Evolutionary conservation across 2,888 invertebrate species (phyloP).

Genomic region (Caenorhabditis zanzibari): DNA sequence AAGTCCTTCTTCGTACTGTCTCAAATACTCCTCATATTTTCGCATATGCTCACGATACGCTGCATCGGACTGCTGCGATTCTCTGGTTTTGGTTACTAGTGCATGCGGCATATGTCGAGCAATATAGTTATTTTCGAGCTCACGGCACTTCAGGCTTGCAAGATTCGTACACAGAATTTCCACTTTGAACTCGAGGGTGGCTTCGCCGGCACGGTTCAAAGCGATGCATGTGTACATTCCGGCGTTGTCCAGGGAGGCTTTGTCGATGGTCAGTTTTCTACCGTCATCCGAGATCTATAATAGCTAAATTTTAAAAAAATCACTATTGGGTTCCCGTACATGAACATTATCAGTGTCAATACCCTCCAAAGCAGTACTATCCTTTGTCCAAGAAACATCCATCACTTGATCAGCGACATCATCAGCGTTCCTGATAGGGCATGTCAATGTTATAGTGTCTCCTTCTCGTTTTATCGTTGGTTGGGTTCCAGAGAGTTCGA

Average conservation of each 20-base stretch:
- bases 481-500: slow-evolving; percentile 71
- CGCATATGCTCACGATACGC: slow-evolving; percentile 61
- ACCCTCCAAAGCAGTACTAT: slow-evolving; percentile 86
- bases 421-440: slow-evolving; percentile 84
- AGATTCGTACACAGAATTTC: slow-evolving; percentile 84
- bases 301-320: not conserved
- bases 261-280: slow-evolving; percentile 70
- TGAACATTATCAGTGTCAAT: slow-evolving; percentile 50
- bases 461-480: slow-evolving; percentile 85
- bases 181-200: slow-evolving; percentile 86
- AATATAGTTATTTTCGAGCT: slow-evolving; percentile 70
- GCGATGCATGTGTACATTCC: slow-evolving; percentile 87
- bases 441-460: slow-evolving; percentile 86
- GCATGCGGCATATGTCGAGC: slow-evolving; percentile 64
- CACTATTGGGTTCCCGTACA: too few relatives aligned
- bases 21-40: slow-evolving; percentile 59
- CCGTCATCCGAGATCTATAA: slow-evolving; percentile 77
- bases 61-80: slow-evolving; percentile 35
- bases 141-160: slow-evolving; percentile 72
- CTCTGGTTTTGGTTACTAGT: slow-evolving; percentile 50
- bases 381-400: slow-evolving; percentile 84
- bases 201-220: slow-evolving; percentile 87
- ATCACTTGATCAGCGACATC: slow-evolving; percentile 73
- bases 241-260: slow-evolving; percentile 84
- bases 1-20: slow-evolving; percentile 60